Evolutionary conservation across 2,888 invertebrate species (phyloP).

Genomic region (Tetheella fluctuosa): DNA sequence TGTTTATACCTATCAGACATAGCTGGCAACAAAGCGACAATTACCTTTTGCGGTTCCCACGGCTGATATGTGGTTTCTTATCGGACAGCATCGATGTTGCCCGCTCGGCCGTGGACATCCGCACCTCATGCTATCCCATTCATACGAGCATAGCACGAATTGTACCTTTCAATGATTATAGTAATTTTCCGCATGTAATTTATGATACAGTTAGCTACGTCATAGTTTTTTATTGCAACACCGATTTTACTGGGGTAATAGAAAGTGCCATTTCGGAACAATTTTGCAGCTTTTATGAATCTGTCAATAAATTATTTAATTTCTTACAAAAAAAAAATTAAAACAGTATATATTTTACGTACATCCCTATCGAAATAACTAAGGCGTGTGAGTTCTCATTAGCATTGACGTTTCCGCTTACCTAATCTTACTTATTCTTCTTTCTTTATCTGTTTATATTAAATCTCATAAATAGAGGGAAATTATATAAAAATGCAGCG

Average conservation of each 20-base stretch:
- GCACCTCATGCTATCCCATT: slow-evolving; percentile 1
- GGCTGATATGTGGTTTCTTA: slow-evolving; percentile 5
- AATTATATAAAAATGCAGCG: slow-evolving; percentile 1
- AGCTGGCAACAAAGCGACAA: neutral
- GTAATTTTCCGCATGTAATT: slow-evolving; percentile 1
- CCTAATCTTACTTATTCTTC: neutral
- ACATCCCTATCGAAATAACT: too few relatives aligned
- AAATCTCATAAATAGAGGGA: neutral
- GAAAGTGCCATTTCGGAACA: neutral
- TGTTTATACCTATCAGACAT: neutral
- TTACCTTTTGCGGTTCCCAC: slow-evolving; percentile 6
- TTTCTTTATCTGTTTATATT: neutral
- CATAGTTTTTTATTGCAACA: neutral
- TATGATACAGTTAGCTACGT: neutral
- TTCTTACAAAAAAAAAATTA: neutral
- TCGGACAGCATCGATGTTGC: neutral
- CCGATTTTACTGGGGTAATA: neutral
- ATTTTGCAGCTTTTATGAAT: neutral
- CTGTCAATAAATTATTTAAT: too few relatives aligned
- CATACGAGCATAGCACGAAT: neutral
- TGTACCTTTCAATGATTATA: neutral
- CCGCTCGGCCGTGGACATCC: neutral
- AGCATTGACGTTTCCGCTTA: neutral
- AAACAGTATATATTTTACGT: neutral
- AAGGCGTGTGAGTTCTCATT: neutral